phyloP scores from a whole-genome alignment of 2,888 invertebrate genomes.

The Tetragnatha montana region DNA sequence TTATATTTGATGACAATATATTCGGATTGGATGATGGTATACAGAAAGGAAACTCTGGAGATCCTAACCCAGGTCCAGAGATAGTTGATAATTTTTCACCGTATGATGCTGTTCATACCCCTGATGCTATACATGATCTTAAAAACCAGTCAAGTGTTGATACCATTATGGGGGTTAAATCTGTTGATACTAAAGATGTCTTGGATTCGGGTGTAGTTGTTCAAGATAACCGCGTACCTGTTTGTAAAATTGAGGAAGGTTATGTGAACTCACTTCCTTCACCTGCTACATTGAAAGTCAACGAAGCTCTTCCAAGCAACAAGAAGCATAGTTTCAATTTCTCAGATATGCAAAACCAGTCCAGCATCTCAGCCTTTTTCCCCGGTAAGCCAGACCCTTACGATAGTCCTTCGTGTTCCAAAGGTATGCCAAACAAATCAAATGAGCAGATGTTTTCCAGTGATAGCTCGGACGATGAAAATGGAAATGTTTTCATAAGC shows the following conservation, averaged over 20 bases:
- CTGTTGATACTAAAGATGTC: conserved; percentile 31
- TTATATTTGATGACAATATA: conserved; percentile 64
- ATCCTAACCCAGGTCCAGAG: conserved; percentile 3
- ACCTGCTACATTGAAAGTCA: background rate
- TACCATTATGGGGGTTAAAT: conserved; percentile 19
- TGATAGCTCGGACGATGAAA: conserved; percentile 64
- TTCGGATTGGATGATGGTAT: conserved; percentile 58
- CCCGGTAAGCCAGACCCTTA: conserved; percentile 28
- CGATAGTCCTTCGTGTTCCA: conserved; percentile 29
- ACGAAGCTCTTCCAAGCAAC: background rate
- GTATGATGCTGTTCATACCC: conserved; percentile 6
- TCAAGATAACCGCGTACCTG: conserved; percentile 5
- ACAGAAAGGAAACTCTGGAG: conserved; percentile 8
- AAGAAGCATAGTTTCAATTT: conserved; percentile 26
- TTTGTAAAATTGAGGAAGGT: conserved; percentile 29
- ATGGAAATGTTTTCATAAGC: conserved; percentile 55
- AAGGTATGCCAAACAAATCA: conserved; percentile 18
- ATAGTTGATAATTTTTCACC: conserved; percentile 8
- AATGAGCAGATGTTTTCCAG: conserved; percentile 60
- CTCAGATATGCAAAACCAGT: background rate
- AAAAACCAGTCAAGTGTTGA: conserved; percentile 18
- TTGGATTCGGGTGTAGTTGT: background rate
- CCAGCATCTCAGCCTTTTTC: conserved; percentile 25
- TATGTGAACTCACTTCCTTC: background rate
- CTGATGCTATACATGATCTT: conserved; percentile 8